These are phyloP conservation scores for Dysidea cf. avara DNA, from an alignment of 37 sponge, comb jelly and placozoan species.

Conservation along the genomic window DNA sequence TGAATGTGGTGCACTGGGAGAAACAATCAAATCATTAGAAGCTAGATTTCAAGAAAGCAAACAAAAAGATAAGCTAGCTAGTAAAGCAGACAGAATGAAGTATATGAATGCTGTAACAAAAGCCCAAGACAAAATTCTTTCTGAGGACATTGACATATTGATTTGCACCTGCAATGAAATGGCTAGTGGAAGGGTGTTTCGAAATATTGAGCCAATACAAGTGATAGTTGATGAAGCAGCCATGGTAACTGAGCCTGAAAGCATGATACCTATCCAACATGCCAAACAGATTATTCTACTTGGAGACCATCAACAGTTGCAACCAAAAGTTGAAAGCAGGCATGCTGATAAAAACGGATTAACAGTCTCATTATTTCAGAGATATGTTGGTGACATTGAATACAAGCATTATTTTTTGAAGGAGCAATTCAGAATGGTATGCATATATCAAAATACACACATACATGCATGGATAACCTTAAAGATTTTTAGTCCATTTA, in stretches of 20 bases:
- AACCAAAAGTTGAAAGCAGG: conserved; percentile 44
- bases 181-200: conserved; percentile 27
- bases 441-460: neutral
- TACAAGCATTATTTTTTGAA: conserved; percentile 4
- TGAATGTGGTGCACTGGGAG: too few species aligned
- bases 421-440: conserved; percentile 33
- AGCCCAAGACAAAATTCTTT: conserved; percentile 25
- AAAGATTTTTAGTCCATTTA: too few species aligned
- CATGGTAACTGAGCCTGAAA: conserved; percentile 79
- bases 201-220: conserved; percentile 19
- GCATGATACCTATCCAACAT: conserved; percentile 54
- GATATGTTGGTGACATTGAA: conserved; percentile 39
- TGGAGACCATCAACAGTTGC: conserved; percentile 75
- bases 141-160: conserved; percentile 35
- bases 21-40: too few species aligned
- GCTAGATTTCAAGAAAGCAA: neutral
- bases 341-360: conserved; percentile 60
- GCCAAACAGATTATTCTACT: conserved; percentile 67
- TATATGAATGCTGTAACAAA: conserved; percentile 2
- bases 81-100: neutral
- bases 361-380: conserved; percentile 60
- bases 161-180: conserved; percentile 77
- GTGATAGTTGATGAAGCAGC: conserved; percentile 79
- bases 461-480: neutral
- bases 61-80: too few species aligned